Base-by-base conservation (phyloP, 64 coral and sea anemone species). In the Dendronephthya gigantea region DNA sequence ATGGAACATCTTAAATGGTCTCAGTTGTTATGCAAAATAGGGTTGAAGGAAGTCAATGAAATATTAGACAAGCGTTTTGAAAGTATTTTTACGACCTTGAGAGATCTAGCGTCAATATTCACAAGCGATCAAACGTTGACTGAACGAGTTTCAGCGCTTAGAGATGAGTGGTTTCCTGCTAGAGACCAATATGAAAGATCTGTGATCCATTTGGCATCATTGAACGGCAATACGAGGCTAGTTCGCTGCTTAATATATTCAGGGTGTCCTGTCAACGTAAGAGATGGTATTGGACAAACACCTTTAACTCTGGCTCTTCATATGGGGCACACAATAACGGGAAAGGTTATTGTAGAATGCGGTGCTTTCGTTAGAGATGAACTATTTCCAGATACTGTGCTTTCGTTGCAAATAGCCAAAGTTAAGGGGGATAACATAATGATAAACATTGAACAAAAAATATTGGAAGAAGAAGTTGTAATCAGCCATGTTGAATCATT, bases 261-360 rank as follows among this genome's bases (percentile, higher is more conserved):
- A 17, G 66, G 66, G 19, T 70, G 9, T 70, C 66, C 30, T 25
- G 23, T 70, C 9, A 70, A 70, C 66, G 30, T 70, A 17, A 22
- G 30, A 70, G 66, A 70, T 70, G 66, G 66, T 25, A 70, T 70
- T 70, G 66, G 30, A n/a, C 66, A 70, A 70, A 70, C 66, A 31
- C 66, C 66, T 25, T n/a, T 70, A n/a, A 70, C 66, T 15, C 23
- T 70, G 9, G 66, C 66, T 17, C 23, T 70, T 70, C 66, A 70
- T n/a, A 70, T 70, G 66, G 66, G 66, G 9, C 66, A 70, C 27
- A 22, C 66, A 22, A 70, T 70, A 15, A 70, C 23, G 19, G 66
- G 12, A 15, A 70, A 70, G 30, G 19, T 15, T 17, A 22, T 70
- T 70, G 8, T 70, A 31, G 66, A n/a, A n/a, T 25, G 66, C 30